Base-by-base conservation (phyloP, 2,888 invertebrate species). In the Protonemura montana region DNA sequence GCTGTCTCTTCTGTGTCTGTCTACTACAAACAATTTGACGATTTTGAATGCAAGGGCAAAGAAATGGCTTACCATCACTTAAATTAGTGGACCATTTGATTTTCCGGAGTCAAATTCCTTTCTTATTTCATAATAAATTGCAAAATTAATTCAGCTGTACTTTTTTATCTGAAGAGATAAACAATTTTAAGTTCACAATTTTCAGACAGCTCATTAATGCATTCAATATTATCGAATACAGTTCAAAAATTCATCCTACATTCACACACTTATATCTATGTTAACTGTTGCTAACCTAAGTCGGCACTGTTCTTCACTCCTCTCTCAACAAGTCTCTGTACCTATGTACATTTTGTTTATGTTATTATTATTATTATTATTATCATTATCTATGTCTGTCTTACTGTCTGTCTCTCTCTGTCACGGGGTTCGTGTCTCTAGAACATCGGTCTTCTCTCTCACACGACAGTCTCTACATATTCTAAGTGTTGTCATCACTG, bases 381-480 rank as follows among this genome's bases (percentile, higher is more conserved):
- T 59, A 59, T 59, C 21, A 59, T 59, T 76, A 27, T 77, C 78
- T 85, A 25, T 82, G 26, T 81, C 78, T 82, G 76, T 83, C 85
- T 41, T 25, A 26, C 84, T 29, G 86, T 87, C 87, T 85, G 86
- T 80, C 81, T 86, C 29, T 86, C 76, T 87, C 85, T 82, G 84
- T 41, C 90, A 90, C 78, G 78, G 84, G 84, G 84, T 42, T 84
- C 28, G 84, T 84, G 76, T 76, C 76, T 59, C 84, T 28, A 28
- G 76, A 29, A 59, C 59, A 76, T 59, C 84, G 84, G 84, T 84
- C 84, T 84, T 84, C 84, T 90, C 89, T 89, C 88, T 89, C 88
- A 88, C 88, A 88, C 86, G 89, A 82, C 87, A 87, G 85, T 85
- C 85, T 87, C 80, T 88, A 78, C 87, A 85, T 82, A 59, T 13